Percentiles rank a stretch among this genome's conserved stretches.
Conservation (phyloP, 2,797 vertebrate genomes). For the Gallinago nigripennis region DNA sequence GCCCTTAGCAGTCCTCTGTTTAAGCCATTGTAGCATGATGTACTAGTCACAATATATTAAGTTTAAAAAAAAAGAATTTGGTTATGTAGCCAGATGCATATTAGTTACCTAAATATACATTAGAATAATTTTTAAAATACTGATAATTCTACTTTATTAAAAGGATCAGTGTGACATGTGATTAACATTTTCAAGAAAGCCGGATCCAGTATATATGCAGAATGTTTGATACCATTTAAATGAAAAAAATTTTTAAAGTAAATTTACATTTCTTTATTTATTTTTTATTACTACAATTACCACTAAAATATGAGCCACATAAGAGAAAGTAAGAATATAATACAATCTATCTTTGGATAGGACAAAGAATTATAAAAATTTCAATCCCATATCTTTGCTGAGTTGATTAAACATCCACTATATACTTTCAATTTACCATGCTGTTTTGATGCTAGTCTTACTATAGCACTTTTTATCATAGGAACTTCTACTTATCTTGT, state of each 20-base stretch:
- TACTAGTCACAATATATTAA: neutral
- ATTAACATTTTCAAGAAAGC: neutral
- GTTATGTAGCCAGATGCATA: neutral
- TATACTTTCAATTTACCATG: neutral
- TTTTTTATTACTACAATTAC: neutral
- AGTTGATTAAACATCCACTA: neutral
- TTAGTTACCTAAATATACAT: neutral
- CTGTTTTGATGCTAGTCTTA: neutral
- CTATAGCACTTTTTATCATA: neutral
- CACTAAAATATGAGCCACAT: neutral
- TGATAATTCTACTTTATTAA: neutral
- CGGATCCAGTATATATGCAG: neutral
- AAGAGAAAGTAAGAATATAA: neutral
- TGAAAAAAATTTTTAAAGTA: neutral
- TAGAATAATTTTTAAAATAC: neutral
- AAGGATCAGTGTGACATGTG: neutral
- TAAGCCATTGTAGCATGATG: neutral
- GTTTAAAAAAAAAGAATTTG: neutral
- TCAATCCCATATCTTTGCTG: neutral
- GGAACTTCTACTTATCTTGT: neutral
- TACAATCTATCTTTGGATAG: neutral
- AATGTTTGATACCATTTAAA: neutral
- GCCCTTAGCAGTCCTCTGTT: neutral
- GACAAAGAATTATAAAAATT: neutral
- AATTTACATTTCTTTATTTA: neutral